These are phyloP conservation scores for Meloidogyne hapla DNA, from an alignment of 1,140 invertebrate genomes.

Conservation along the genomic window DNA sequence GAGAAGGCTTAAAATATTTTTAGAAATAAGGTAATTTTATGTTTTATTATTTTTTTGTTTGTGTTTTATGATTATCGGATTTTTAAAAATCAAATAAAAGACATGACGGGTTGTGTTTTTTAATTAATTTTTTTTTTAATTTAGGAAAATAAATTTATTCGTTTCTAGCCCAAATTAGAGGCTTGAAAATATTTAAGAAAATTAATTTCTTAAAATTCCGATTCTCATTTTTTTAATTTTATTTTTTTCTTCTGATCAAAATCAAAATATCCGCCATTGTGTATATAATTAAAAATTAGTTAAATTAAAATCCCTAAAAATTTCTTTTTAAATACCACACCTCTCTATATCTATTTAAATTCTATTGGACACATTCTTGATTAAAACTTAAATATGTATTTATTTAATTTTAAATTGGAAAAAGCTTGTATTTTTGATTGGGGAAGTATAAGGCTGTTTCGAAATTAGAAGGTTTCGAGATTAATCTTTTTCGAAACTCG, in stretches of 20 bases:
- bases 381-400: background rate
- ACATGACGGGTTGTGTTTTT: background rate
- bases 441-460: too few species aligned
- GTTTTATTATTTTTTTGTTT: background rate
- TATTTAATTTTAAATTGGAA: background rate
- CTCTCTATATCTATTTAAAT: background rate
- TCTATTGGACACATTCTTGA: background rate
- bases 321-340: background rate
- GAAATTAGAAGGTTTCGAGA: too few species aligned
- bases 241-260: background rate
- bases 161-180: too few species aligned
- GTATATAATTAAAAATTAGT: background rate
- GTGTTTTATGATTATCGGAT: background rate
- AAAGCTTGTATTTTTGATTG: background rate
- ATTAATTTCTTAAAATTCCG: background rate
- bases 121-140: background rate
- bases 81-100: background rate
- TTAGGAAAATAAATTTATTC: too few species aligned
- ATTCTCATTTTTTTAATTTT: conserved; percentile 6
- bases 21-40: too few species aligned
- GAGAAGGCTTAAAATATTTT: too few species aligned
- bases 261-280: background rate
- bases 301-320: background rate
- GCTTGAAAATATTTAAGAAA: background rate
- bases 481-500: too few species aligned